Evolutionary conservation across 2,797 vertebrate species (phyloP).

Genomic region (Lithobates pipiens): DNA sequence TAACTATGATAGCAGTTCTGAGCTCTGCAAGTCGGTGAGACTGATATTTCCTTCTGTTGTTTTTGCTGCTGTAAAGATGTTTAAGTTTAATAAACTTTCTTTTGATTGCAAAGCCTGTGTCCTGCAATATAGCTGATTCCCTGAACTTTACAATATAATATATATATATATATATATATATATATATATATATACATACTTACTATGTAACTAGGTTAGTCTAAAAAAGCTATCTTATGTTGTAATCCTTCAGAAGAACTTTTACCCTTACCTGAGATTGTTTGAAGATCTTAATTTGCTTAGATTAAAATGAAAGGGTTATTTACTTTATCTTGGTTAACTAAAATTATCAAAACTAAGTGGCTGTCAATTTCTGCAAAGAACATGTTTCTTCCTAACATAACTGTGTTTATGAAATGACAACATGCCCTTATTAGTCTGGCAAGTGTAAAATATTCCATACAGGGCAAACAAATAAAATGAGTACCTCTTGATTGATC

Average conservation of each 20-base stretch:
- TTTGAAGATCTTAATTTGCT: neutral
- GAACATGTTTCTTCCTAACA: neutral
- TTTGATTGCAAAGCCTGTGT: no score
- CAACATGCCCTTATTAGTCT: conserved; percentile 11
- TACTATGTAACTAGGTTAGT: no score
- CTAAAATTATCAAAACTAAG: conserved; percentile 7
- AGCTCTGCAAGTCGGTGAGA: no score
- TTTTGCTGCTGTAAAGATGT: no score
- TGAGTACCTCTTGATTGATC: conserved; percentile 47
- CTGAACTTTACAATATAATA: no score
- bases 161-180: no score
- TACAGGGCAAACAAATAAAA: conserved; percentile 49
- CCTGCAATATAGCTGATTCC: no score
- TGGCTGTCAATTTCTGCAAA: neutral
- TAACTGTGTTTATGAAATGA: conserved; percentile 3
- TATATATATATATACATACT: no score
- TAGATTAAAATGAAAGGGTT: neutral
- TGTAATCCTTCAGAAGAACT: neutral
- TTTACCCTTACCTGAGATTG: neutral
- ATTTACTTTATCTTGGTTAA: conserved; percentile 4
- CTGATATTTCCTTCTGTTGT: no score
- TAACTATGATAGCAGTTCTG: no score
- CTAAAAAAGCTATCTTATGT: neutral
- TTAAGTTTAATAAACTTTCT: no score
- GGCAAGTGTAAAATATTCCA: conserved; percentile 33